Conservation (phyloP, 2,888 invertebrate species). For the Achlya flavicornis region DNA sequence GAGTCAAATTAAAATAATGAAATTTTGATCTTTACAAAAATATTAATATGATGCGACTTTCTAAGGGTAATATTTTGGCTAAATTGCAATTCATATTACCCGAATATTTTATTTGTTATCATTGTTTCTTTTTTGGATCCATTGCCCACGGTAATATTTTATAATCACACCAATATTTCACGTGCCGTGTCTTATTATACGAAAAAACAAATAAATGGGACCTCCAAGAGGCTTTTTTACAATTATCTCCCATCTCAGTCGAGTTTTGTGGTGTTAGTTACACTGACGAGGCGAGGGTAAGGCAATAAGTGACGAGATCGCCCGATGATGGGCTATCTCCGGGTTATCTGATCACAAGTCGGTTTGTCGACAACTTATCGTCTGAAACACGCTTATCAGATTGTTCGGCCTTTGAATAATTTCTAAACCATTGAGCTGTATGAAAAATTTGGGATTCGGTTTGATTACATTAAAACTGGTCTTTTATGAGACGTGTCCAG, state of each 20-base stretch:
- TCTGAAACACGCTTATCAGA: conserved; percentile 50
- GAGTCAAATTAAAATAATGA: background rate
- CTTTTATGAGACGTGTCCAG: conserved; percentile 25
- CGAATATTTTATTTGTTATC: no score
- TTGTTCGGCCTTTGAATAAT: conserved; percentile 51
- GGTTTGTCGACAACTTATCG: conserved; percentile 62
- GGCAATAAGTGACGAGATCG: conserved; percentile 35
- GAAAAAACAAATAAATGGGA: conserved; percentile 44
- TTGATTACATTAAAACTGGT: conserved; percentile 56
- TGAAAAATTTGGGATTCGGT: conserved; percentile 44
- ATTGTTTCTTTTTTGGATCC: background rate
- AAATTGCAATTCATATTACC: no score
- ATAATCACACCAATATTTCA: conserved; percentile 29
- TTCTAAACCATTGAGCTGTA: conserved; percentile 57
- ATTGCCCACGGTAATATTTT: conserved; percentile 13
- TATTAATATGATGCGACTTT: no score
- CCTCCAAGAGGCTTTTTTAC: conserved; percentile 45
- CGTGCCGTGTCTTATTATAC: conserved; percentile 21
- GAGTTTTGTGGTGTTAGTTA: conserved; percentile 65
- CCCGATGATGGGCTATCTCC: conserved; percentile 29
- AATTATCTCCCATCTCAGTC: conserved; percentile 62
- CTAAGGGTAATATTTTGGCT: no score
- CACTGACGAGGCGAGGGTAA: conserved; percentile 46
- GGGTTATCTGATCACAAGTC: conserved; percentile 57
- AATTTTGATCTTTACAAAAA: no score